Base-by-base conservation (phyloP, 2,888 invertebrate species). In the Agrotis segetum region DNA sequence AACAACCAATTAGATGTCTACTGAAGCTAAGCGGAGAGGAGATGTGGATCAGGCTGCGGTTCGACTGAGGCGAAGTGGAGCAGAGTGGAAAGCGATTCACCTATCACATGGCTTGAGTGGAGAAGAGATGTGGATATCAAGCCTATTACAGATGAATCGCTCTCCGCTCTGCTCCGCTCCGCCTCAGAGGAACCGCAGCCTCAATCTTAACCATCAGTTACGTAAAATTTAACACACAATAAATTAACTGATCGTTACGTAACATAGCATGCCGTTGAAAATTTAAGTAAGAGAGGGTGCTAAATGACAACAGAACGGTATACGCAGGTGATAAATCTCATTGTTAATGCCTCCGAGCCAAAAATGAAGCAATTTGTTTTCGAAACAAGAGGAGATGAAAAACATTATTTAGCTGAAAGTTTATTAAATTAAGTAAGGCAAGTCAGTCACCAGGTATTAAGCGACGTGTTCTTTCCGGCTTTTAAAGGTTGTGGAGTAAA, bases 351-450 rank as follows among this genome's bases (percentile, higher is more conserved):
- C 87, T 85, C 85, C 88, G 88, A 85, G 90, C 92, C 92, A 94
- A 93, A 95, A 94, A 94, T 94, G 90, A 94, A 94, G 94, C 91
- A 94, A 95, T 95, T 95, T 94, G 93, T 95, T 94, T 88, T 75
- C 88, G 88, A 90, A 92, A 92, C 91, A 92, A 90, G 89, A 91
- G 94, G 94, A 95, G 94, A 95, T 95, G 95, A 94, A 95, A 93
- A 92, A 91, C 94, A 94, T 95, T 94, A 93, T 91, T 94, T 92
- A 93, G 88, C 91, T 85, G 88, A 88, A 88, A 88, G 89, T 93
- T 93, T 93, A 94, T 93, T 94, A 92, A 92, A 90, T 90, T 88
- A 87, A 11, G 87, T 77, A 81, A 77, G 82, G 74, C 73, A 79
- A 68, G 74, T 0, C 56, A 68, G 74, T 0, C 56, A 34, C 55